A percentile compares a stretch with the other conserved stretches of the same genome.
Conservation (phyloP, 2,888 invertebrate genomes). For the Stenurella melanura region DNA sequence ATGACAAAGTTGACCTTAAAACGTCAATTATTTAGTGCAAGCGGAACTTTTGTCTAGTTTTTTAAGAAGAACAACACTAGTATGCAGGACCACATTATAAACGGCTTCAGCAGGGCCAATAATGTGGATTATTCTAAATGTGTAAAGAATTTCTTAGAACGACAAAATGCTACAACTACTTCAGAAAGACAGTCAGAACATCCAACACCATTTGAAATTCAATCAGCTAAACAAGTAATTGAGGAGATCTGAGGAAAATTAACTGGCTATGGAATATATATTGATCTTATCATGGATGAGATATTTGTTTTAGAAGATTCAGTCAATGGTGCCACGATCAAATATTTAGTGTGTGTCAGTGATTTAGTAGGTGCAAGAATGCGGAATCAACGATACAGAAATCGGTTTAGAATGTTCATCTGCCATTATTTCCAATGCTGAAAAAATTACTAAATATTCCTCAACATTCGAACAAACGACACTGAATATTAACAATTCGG, state of each 20-base stretch:
- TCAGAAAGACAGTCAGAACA: not conserved
- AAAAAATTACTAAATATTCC: no score
- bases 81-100: no score
- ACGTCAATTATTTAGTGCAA: no score
- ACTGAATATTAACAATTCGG: no score
- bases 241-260: not conserved
- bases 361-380: not conserved
- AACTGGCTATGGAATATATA: conserved; percentile 2
- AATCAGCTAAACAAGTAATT: not conserved
- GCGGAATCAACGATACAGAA: not conserved
- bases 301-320: not conserved
- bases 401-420: no score
- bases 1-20: no score
- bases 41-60: no score
- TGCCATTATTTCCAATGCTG: no score
- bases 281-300: conserved; percentile 16
- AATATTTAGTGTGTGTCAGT: not conserved
- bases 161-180: not conserved
- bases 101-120: no score
- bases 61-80: no score
- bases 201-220: conserved; percentile 11
- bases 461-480: no score
- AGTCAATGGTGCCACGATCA: not conserved
- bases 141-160: conserved; percentile 2
- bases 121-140: no score